A percentile compares a stretch with the other conserved stretches of the same genome.
Evolutionary conservation across 2,113 vertebrate genomes (phyloP).

Genomic region (Anas platyrhynchos): DNA sequence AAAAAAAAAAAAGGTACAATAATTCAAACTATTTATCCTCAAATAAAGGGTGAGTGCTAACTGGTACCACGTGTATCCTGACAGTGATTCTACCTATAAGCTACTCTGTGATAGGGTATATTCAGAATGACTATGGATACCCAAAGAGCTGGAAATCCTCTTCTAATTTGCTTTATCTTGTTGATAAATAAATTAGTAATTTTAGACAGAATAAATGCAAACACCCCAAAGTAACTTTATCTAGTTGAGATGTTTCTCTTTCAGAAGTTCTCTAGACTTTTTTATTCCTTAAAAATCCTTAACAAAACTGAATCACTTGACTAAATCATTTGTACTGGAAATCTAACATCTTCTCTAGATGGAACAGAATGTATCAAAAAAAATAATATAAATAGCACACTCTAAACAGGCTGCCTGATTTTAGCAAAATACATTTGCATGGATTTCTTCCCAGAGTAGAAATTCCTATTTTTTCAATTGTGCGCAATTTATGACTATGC

Average conservation of each 20-base stretch:
- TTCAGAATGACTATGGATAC: not conserved
- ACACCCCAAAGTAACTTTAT: not conserved
- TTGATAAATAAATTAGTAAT: not conserved
- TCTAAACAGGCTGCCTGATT: constrained; percentile 8
- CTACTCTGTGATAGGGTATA: not conserved
- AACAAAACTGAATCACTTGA: not conserved
- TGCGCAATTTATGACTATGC: constrained; percentile 37
- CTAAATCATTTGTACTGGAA: not conserved
- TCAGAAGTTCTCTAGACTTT: not conserved
- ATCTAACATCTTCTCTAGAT: not conserved
- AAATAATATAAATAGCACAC: not conserved
- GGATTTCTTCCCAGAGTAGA: constrained; percentile 44
- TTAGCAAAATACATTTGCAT: constrained; percentile 55
- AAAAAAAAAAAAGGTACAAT: not conserved
- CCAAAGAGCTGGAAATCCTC: not conserved
- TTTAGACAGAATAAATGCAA: not conserved
- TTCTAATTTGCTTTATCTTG: not conserved
- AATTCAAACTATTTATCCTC: not conserved
- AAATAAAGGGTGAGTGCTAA: not conserved
- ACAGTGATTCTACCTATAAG: not conserved
- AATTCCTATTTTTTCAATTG: constrained; percentile 47
- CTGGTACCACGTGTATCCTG: not conserved
- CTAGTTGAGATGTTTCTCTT: not conserved
- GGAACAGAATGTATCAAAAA: not conserved
- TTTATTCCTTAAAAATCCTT: not conserved